Evolutionary conservation across 2,113 vertebrate genomes (phyloP).

Genomic region (Crotalus viridis): DNA sequence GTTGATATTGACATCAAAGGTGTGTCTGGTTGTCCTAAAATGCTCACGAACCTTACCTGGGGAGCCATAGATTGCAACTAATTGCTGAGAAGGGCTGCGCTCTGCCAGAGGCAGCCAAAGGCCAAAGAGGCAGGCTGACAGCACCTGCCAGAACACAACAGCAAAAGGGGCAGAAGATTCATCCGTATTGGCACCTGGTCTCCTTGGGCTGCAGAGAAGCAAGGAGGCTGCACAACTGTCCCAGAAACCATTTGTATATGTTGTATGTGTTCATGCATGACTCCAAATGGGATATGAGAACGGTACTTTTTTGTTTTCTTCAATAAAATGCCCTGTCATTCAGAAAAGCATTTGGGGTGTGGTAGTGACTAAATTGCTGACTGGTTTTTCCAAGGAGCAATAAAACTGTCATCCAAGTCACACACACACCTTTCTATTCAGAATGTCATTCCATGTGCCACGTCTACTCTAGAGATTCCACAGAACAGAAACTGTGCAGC

Average conservation of each 20-base stretch:
- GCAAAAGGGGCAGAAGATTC: not conserved
- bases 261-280: not conserved
- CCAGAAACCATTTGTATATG: not conserved
- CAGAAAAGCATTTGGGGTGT: not conserved
- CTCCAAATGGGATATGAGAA: not conserved
- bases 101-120: not conserved
- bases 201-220: not conserved
- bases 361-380: not conserved
- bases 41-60: not conserved
- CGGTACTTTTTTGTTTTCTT: not conserved
- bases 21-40: not conserved
- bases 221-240: not conserved
- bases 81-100: not conserved
- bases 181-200: not conserved
- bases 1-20: not conserved
- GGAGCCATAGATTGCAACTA: not conserved
- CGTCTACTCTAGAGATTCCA: not conserved
- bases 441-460: not conserved
- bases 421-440: not conserved
- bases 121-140: not conserved
- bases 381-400: not conserved
- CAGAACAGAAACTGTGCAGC: not conserved
- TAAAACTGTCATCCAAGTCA: not conserved
- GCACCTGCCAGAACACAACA: not conserved
- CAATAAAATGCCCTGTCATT: not conserved